These are phyloP conservation scores for Hiodon alosoides DNA, from an alignment of 2,113 vertebrate species.

Conservation along the genomic window DNA sequence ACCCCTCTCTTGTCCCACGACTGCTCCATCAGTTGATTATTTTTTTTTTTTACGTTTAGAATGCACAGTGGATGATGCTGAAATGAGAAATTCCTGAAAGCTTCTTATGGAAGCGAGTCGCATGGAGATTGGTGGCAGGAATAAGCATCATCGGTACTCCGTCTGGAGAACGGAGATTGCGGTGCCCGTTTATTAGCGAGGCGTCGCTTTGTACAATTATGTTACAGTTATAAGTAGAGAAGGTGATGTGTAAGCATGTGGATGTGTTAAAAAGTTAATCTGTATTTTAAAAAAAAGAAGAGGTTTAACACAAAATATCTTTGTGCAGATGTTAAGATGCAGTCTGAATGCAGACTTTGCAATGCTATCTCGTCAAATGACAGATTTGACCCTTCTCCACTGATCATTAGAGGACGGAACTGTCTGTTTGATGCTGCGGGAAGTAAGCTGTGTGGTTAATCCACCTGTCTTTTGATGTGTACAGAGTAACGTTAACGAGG, in stretches of 20 bases:
- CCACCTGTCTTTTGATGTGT: constrained; percentile 44
- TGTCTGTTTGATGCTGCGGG: constrained; percentile 31
- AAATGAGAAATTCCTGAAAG: not conserved
- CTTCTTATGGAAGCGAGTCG: not conserved
- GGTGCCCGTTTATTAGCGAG: not conserved
- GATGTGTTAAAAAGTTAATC: not conserved
- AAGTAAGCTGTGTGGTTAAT: constrained; percentile 34
- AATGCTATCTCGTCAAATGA: not conserved
- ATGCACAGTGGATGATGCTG: not conserved
- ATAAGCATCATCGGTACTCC: not conserved
- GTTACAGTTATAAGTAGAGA: not conserved
- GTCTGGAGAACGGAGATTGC: not conserved
- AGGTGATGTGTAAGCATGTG: not conserved
- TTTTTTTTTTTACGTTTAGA: not conserved
- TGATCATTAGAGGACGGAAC: not conserved
- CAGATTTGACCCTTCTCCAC: not conserved
- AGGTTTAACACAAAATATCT: not conserved
- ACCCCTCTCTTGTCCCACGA: not conserved
- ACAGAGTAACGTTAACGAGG: constrained; percentile 13
- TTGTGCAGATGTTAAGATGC: not conserved
- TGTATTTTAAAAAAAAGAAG: not conserved
- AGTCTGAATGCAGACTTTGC: not conserved
- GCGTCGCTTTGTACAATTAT: too few species aligned
- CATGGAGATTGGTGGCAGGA: not conserved
- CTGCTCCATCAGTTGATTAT: not conserved